Percentiles rank a stretch among this genome's conserved stretches.
Conservation (phyloP, 2,888 invertebrate species). For the Philaethria dido region DNA sequence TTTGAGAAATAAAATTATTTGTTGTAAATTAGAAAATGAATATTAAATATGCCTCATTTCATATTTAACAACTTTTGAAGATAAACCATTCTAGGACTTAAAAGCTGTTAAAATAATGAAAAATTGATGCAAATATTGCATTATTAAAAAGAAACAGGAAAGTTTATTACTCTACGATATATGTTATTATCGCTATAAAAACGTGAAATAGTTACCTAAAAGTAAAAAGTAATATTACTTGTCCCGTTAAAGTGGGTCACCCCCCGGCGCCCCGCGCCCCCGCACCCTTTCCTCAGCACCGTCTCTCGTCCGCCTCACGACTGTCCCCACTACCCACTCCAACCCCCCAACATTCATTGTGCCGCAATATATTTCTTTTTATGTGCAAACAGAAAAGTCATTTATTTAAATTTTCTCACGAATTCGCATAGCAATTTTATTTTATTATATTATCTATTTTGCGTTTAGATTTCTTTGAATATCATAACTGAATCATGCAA, state of each 20-base stretch:
- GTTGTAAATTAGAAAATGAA: background rate
- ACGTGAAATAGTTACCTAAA: conserved; percentile 84
- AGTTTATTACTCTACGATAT: conserved; percentile 49
- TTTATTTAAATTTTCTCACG: conserved; percentile 85
- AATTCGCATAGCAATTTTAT: conserved; percentile 84
- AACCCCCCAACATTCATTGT: conserved; percentile 81
- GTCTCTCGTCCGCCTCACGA: conserved; percentile 71
- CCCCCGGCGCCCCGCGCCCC: conserved; percentile 57
- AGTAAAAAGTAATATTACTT: conserved; percentile 85
- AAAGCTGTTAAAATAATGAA: conserved; percentile 5
- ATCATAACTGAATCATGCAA: conserved; percentile 55
- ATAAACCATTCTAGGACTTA: background rate
- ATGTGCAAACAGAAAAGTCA: conserved; percentile 85
- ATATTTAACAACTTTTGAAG: background rate
- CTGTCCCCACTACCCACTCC: conserved; percentile 70
- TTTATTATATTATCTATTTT: conserved; percentile 83
- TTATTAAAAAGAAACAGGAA: conserved; percentile 24
- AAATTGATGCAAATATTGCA: background rate
- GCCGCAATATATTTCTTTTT: conserved; percentile 85
- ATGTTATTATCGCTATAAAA: conserved; percentile 79
- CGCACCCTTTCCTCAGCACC: conserved; percentile 55
- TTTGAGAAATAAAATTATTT: background rate
- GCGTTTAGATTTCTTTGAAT: conserved; percentile 76
- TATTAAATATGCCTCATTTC: background rate
- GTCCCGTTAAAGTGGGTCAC: conserved; percentile 84